phyloP scores from a whole-genome alignment of 2,888 invertebrate genomes.

The Heliconius ethilla region DNA sequence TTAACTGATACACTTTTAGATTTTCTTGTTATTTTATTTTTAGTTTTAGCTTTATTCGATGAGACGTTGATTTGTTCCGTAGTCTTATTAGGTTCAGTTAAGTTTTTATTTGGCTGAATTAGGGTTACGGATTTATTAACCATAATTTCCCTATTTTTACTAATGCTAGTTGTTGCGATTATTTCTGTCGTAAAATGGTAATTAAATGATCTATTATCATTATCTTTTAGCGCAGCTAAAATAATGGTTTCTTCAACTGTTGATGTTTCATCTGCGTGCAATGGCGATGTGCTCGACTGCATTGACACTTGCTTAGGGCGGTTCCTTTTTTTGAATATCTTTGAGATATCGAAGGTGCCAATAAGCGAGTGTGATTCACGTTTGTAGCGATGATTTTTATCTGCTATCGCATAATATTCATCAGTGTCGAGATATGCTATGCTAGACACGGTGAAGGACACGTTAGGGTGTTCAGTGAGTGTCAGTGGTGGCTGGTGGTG shows the following conservation, averaged over 20 bases:
- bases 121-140: not conserved
- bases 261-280: conserved; percentile 44
- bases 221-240: conserved; percentile 10
- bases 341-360: conserved; percentile 67
- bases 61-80: conserved; percentile 1
- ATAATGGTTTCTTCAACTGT: conserved; percentile 23
- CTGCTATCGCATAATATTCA: conserved; percentile 35
- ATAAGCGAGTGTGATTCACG: conserved; percentile 63
- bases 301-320: conserved; percentile 46
- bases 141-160: not conserved
- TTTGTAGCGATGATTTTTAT: conserved; percentile 43
- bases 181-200: not conserved
- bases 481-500: conserved; percentile 28
- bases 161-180: not conserved
- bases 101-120: not conserved
- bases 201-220: conserved; percentile 2
- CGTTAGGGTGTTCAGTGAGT: conserved; percentile 28
- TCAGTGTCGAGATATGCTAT: conserved; percentile 33
- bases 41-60: conserved; percentile 32
- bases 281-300: conserved; percentile 55
- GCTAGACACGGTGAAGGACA: conserved; percentile 22
- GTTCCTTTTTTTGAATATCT: conserved; percentile 61
- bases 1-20: conserved; percentile 44
- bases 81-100: not conserved
- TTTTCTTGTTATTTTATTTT: conserved; percentile 45